Evolutionary conservation across 2,113 vertebrate species (phyloP), one percentile per base, ranked within the genome.

Genomic region (Xyrauchen texanus): DNA sequence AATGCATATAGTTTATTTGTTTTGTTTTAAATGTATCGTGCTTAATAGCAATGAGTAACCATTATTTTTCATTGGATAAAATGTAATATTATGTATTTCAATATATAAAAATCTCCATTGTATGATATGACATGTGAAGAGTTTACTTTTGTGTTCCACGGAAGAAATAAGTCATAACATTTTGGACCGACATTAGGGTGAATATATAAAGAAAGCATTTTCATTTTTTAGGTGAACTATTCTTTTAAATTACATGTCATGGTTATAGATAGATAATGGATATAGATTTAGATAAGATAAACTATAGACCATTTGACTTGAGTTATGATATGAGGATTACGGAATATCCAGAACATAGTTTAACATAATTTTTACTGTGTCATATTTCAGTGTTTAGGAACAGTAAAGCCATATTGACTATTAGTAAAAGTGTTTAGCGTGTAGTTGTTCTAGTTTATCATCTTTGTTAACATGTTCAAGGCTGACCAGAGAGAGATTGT

Each of bases 121-220:
- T 34, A 34, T 34, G 21, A 3, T 34, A 34, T 34, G 74, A 81
- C 77, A 86, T 85, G 81, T 83, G 88, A 82, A 87, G 67, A 84
- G 67, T 62, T 69, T 44, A 68, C 75, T 75, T 34, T 34, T 34
- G 21, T 34, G 21, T 34, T 34, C 21, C 21, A 34, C 21, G 3
- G 21, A 34, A 34, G 21, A 34, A 34, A 34, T 1, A 34, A 34
- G 21, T 34, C 21, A 34, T 34, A 34, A 1, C 1, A 3, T 3
- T 34, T 34, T 34, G 21, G 21, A 34, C 21, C 21, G 21, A 34
- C 21, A 34, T 34, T 34, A 34, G 3, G 21, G 21, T 34, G 21
- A 34, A 34, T 34, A 34, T 1, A 34, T 34, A 34, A 34, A 34
- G 21, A 34, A 1, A 34, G 21, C 21, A 34, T 34, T 34, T 34